phyloP scores from a whole-genome alignment of 2,888 invertebrate genomes.

The Rhagonycha lutea region DNA sequence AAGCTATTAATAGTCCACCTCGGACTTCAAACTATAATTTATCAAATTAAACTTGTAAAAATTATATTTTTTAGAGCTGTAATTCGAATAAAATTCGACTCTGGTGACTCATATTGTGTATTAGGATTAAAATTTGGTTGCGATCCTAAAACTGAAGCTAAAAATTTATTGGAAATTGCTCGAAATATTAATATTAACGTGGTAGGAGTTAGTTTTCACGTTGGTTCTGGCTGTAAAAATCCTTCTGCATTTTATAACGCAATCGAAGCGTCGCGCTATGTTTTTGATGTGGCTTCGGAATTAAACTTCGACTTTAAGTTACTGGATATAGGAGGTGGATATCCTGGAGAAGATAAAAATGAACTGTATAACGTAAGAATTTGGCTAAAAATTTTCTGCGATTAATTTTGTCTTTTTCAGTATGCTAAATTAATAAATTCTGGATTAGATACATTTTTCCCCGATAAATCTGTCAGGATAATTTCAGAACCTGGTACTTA shows the following conservation, averaged over 20 bases:
- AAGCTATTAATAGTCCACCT: too few species aligned
- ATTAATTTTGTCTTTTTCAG: slow-evolving; percentile 46
- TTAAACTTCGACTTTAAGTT: slow-evolving; percentile 79
- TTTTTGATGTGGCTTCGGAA: slow-evolving; percentile 70
- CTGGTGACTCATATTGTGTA: slow-evolving; percentile 60
- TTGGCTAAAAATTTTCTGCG: background rate
- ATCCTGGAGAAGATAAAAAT: slow-evolving; percentile 73
- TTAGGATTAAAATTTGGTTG: slow-evolving; percentile 96
- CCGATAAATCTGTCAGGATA: slow-evolving; percentile 76
- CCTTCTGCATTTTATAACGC: slow-evolving; percentile 80
- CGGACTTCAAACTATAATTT: too few species aligned
- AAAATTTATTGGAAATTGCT: slow-evolving; percentile 74
- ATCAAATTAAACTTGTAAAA: too few species aligned
- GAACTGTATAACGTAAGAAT: background rate
- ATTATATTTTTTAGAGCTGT: slow-evolving; percentile 66
- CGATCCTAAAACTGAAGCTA: slow-evolving; percentile 76
- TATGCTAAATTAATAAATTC: slow-evolving; percentile 79
- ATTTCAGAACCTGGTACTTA: slow-evolving; percentile 97
- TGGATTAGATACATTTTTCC: slow-evolving; percentile 81
- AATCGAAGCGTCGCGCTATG: slow-evolving; percentile 68
- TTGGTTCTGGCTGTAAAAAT: slow-evolving; percentile 90
- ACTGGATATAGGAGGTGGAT: slow-evolving; percentile 92
- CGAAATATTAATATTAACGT: slow-evolving; percentile 75
- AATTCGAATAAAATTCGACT: slow-evolving; percentile 86
- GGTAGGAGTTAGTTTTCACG: slow-evolving; percentile 87